Conservation (phyloP, 2,797 vertebrate genomes). For the Liasis olivaceus region DNA sequence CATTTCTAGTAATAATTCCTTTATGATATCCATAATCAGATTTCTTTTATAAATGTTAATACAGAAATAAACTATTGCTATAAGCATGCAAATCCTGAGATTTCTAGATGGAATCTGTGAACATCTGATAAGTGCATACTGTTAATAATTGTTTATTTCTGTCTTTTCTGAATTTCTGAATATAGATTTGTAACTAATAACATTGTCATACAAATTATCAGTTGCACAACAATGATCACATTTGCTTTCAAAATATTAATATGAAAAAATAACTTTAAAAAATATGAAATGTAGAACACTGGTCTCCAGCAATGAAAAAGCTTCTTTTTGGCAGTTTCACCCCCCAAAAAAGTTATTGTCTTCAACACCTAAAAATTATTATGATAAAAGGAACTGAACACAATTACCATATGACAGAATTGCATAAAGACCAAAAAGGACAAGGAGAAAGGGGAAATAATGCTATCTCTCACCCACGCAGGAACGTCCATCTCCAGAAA, state of each 20-base stretch:
- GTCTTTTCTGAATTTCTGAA: neutral
- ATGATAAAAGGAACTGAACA: neutral
- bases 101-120: neutral
- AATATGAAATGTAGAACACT: neutral
- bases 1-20: neutral
- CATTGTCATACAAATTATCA: neutral
- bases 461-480: slow-evolving; percentile 81
- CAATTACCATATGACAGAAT: neutral
- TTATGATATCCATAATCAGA: neutral
- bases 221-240: neutral
- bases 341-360: neutral
- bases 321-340: neutral
- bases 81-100: neutral
- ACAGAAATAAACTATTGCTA: neutral
- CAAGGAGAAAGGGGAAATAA: neutral
- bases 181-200: neutral
- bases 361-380: neutral
- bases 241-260: neutral
- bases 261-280: neutral
- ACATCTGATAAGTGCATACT: neutral
- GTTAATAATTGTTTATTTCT: neutral
- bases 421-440: neutral
- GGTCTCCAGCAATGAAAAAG: neutral
- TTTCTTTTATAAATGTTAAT: neutral
- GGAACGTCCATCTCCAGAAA: slow-evolving; percentile 82